phyloP scores from a whole-genome alignment of 2,888 invertebrate species.

The Geophilus truncorum region DNA sequence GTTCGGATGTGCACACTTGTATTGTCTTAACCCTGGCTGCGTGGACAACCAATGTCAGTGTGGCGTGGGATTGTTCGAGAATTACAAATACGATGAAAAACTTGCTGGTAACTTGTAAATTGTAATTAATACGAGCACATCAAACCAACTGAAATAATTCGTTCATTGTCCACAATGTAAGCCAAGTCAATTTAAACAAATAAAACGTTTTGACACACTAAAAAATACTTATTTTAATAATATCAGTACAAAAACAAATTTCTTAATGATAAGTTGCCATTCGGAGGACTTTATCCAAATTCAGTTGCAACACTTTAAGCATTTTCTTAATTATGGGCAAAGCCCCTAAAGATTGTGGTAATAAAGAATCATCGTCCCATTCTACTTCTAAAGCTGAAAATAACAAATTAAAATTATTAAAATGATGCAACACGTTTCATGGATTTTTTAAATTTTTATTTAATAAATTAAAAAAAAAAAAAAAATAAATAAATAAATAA shows the following conservation, averaged over 20 bases:
- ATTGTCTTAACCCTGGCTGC: neutral
- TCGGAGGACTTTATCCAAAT: conserved; percentile 33
- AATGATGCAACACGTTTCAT: neutral
- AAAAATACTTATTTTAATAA: neutral
- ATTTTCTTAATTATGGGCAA: conserved; percentile 29
- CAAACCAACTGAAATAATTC: neutral
- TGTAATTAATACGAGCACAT: too few species aligned
- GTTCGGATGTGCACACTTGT: neutral
- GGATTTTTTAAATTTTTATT: neutral
- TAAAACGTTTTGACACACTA: too few species aligned
- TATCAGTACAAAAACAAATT: neutral
- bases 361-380: neutral
- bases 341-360: neutral
- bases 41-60: neutral
- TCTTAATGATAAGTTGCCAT: conserved; percentile 32
- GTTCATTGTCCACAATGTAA: too few species aligned
- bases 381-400: conserved; percentile 22
- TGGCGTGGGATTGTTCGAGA: neutral
- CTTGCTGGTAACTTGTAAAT: too few species aligned
- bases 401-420: neutral
- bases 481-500: neutral
- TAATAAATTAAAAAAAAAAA: neutral
- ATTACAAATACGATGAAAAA: too few species aligned
- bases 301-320: conserved; percentile 5
- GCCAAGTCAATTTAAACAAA: neutral